Conservation (phyloP, 2,888 invertebrate species). For the Pomacea canaliculata region DNA sequence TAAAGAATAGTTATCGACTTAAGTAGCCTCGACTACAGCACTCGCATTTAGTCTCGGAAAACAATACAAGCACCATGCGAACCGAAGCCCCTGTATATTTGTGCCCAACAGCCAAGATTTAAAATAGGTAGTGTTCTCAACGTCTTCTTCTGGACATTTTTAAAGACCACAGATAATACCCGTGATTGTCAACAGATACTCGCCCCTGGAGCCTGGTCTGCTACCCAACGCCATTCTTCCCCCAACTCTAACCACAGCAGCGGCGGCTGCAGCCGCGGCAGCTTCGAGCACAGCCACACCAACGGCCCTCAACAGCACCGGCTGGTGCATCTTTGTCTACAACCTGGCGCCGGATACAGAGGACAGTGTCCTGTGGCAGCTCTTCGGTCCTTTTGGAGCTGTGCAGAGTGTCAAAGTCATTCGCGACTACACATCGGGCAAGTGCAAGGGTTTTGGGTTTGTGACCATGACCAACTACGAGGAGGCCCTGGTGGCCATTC, state of each 20-base stretch:
- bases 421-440: conserved; percentile 93
- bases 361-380: conserved; percentile 91
- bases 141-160: no score
- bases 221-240: conserved; percentile 56
- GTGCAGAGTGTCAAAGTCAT: conserved; percentile 98
- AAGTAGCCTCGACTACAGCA: no score
- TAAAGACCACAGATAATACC: no score
- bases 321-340: conserved; percentile 94
- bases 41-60: no score
- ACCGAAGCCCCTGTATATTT: no score
- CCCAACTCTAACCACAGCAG: conserved; percentile 33
- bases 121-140: no score
- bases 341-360: conserved; percentile 92
- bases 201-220: conserved; percentile 65
- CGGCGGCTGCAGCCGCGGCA: conserved; percentile 26
- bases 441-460: conserved; percentile 98
- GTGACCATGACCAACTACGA: conserved; percentile 99
- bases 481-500: conserved; percentile 95
- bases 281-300: conserved; percentile 35
- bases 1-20: no score
- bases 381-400: conserved; percentile 97
- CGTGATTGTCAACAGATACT: conserved; percentile 51
- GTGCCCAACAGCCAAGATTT: no score
- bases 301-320: conserved; percentile 69
- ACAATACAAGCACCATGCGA: no score